Evolutionary conservation across 2,888 invertebrate genomes (phyloP).

Genomic region (Heterodera filipjevi): DNA sequence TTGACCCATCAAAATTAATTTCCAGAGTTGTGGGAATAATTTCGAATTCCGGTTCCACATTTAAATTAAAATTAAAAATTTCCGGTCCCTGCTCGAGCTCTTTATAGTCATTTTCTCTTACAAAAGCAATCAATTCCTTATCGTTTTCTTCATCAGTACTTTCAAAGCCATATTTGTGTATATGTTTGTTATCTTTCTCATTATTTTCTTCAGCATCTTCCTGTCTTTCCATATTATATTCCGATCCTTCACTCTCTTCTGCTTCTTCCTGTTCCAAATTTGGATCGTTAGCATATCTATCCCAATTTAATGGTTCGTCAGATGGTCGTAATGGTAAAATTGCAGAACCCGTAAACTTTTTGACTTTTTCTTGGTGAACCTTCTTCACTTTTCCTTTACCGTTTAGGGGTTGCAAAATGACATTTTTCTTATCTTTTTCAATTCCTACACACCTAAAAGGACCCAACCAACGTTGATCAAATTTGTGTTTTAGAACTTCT

Average conservation of each 20-base stretch:
- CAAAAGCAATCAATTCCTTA: not conserved
- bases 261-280: not conserved
- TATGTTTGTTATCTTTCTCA: not conserved
- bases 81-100: not conserved
- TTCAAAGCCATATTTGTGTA: not conserved
- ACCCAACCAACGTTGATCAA: not conserved
- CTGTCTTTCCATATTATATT: not conserved
- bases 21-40: not conserved
- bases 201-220: not conserved
- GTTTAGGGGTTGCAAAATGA: not conserved
- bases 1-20: not conserved
- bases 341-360: not conserved
- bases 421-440: not conserved
- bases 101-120: not conserved
- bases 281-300: not conserved
- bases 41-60: not conserved
- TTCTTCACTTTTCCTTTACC: not conserved
- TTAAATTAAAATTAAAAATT: not conserved
- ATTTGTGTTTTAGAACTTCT: conserved; percentile 12
- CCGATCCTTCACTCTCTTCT: not conserved
- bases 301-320: not conserved
- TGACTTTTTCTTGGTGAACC: conserved; percentile 12
- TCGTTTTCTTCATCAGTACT: not conserved
- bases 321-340: not conserved
- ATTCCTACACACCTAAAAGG: not conserved